Evolutionary conservation across 1,140 invertebrate genomes (phyloP).

Genomic region (Euschistus heros): DNA sequence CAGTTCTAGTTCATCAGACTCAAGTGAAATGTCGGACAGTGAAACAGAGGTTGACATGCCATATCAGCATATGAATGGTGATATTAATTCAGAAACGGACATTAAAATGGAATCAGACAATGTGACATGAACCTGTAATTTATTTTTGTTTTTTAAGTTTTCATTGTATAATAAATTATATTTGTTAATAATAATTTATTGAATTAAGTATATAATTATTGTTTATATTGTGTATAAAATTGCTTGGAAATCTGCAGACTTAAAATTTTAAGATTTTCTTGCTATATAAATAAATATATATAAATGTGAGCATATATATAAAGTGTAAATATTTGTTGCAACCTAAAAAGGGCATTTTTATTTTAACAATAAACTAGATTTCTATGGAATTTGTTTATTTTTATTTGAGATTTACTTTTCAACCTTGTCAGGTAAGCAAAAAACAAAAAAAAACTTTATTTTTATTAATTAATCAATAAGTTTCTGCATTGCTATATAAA

Average conservation of each 20-base stretch:
- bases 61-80: slow-evolving; percentile 9
- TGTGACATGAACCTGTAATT: neutral
- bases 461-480: too few relatives aligned
- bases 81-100: slow-evolving; percentile 9
- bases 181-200: slow-evolving; percentile 13
- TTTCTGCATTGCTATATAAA: too few relatives aligned
- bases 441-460: too few relatives aligned
- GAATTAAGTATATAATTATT: slow-evolving; percentile 5
- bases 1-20: slow-evolving; percentile 26
- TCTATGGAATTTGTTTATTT: neutral
- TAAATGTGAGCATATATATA: neutral
- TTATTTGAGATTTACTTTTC: neutral
- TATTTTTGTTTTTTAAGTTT: neutral
- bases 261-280: neutral
- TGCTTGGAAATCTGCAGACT: slow-evolving; percentile 2
- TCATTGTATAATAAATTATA: slow-evolving; percentile 5
- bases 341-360: slow-evolving; percentile 8
- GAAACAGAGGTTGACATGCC: neutral
- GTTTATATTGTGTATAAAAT: slow-evolving; percentile 12
- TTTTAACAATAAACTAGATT: neutral
- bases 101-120: slow-evolving; percentile 14
- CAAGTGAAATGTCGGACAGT: slow-evolving; percentile 22
- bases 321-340: slow-evolving; percentile 3
- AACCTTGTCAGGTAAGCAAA: too few relatives aligned
- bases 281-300: slow-evolving; percentile 1